phyloP scores from a whole-genome alignment of 2,113 vertebrate genomes.

The Petroica traversi region DNA sequence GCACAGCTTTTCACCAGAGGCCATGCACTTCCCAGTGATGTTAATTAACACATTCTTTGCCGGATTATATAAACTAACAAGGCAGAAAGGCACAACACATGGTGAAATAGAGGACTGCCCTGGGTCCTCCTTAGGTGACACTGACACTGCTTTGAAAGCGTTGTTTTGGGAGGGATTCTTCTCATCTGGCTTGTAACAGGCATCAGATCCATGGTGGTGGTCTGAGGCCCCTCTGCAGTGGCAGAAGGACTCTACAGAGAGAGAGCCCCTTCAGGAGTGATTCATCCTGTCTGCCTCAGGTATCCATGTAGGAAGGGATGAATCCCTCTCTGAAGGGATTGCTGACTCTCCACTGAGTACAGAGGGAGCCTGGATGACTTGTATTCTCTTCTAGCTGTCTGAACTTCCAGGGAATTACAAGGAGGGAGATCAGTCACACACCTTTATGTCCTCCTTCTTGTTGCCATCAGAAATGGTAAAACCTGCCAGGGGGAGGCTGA shows the following conservation, averaged over 20 bases:
- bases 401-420: background rate
- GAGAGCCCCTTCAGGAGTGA: background rate
- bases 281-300: background rate
- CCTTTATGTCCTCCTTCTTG: background rate
- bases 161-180: rapidly evolving
- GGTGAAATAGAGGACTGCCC: background rate
- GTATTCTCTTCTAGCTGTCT: background rate
- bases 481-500: background rate
- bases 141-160: background rate
- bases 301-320: background rate
- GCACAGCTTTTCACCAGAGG: background rate
- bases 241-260: rapidly evolving
- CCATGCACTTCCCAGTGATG: background rate
- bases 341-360: background rate
- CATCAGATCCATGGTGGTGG: background rate
- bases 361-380: background rate
- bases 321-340: background rate
- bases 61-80: rapidly evolving
- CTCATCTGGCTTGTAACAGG: background rate
- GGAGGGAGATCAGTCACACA: background rate
- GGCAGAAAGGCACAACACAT: background rate
- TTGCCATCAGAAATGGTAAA: background rate
- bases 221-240: background rate
- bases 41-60: background rate
- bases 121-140: background rate